phyloP scores from a whole-genome alignment of 2,797 vertebrate species.

The Neostethus bicornis region DNA sequence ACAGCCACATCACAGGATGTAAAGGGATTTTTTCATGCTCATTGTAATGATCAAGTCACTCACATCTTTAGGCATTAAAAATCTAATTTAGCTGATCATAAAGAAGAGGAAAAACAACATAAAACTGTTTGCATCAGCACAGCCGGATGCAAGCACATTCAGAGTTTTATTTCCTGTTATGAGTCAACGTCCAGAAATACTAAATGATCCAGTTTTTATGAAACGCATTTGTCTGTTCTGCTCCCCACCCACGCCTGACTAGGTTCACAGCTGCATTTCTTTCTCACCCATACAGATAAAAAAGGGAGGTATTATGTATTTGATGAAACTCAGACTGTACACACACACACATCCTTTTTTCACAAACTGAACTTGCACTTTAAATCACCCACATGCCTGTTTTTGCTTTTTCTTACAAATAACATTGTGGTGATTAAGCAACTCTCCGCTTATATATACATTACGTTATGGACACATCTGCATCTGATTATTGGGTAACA shows the following conservation, averaged over 20 bases:
- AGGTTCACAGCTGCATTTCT: not conserved
- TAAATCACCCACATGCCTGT: conserved; percentile 2
- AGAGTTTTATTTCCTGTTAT: conserved; percentile 1
- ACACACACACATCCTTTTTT: not conserved
- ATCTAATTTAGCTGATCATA: not conserved
- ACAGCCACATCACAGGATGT: not conserved
- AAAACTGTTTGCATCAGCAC: not conserved
- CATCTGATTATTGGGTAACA: conserved; percentile 44
- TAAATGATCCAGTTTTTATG: not conserved
- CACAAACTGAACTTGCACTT: conserved; percentile 3
- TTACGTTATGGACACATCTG: conserved; percentile 23
- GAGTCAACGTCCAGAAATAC: conserved; percentile 6
- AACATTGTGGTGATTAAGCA: conserved; percentile 18
- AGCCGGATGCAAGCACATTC: not conserved
- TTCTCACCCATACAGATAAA: not conserved
- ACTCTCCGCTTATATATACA: conserved; percentile 20
- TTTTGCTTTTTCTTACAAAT: conserved; percentile 14
- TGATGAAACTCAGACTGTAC: not conserved
- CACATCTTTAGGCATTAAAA: not conserved
- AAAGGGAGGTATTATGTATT: not conserved
- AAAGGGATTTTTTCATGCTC: not conserved
- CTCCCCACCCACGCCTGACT: not conserved
- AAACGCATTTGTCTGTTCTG: conserved; percentile 6
- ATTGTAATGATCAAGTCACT: not conserved
- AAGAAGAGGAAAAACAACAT: too few species aligned